Evolutionary conservation across 2,888 invertebrate species (phyloP).

Genomic region (Gryllus longicercus): DNA sequence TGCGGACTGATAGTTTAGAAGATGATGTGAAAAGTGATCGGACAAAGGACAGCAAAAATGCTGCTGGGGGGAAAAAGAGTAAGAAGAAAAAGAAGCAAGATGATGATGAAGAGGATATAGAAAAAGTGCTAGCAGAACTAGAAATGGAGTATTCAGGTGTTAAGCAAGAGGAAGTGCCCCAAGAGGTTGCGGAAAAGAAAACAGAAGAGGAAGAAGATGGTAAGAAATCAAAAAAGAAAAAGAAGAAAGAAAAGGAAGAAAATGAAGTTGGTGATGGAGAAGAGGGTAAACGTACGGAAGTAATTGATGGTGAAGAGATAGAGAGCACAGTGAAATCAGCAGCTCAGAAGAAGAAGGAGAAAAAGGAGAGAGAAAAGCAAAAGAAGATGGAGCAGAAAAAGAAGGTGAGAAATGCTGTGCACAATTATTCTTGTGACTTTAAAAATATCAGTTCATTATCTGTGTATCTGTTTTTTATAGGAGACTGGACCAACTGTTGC

Average conservation of each 20-base stretch:
- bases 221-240: conserved; percentile 37
- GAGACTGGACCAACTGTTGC: not conserved
- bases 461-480: not conserved
- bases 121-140: conserved; percentile 77
- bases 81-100: conserved; percentile 53
- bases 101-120: conserved; percentile 75
- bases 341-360: conserved; percentile 86
- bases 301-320: conserved; percentile 56
- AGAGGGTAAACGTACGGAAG: conserved; percentile 48
- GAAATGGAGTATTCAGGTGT: conserved; percentile 74
- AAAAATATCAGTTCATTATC: too few species aligned
- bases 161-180: conserved; percentile 50
- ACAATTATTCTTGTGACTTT: too few species aligned
- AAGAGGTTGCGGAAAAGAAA: conserved; percentile 41
- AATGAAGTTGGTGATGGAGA: conserved; percentile 47
- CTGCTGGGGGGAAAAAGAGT: conserved; percentile 34
- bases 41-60: conserved; percentile 32
- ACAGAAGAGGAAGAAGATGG: conserved; percentile 35
- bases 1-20: conserved; percentile 20
- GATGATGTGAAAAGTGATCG: conserved; percentile 22
- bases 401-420: conserved; percentile 44
- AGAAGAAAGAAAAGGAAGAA: conserved; percentile 46
- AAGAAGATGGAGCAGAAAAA: conserved; percentile 70
- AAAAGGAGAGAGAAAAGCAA: conserved; percentile 75
- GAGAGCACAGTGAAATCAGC: conserved; percentile 68